Evolutionary conservation across 2,888 invertebrate species (phyloP).

Genomic region (Brassicogethes aeneus): DNA sequence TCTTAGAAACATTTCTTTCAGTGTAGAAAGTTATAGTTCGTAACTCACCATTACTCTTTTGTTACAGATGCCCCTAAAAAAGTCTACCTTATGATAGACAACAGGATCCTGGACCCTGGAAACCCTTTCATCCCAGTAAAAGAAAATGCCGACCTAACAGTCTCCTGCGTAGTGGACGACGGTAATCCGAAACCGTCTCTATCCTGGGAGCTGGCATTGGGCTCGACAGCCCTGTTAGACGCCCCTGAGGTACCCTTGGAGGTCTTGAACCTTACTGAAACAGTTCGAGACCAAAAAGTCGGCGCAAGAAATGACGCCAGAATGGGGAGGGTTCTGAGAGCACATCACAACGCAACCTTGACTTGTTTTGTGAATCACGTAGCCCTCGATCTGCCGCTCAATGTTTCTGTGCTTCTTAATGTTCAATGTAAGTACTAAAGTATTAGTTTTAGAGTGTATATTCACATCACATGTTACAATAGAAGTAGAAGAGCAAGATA

Average conservation of each 20-base stretch:
- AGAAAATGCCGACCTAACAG: constrained; percentile 72
- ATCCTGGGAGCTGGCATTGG: constrained; percentile 57
- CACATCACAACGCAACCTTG: constrained; percentile 80
- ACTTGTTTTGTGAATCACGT: constrained; percentile 71
- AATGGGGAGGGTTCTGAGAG: constrained; percentile 66
- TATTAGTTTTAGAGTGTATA: constrained; percentile 4
- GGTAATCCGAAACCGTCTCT: constrained; percentile 60
- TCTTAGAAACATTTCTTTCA: too few species aligned
- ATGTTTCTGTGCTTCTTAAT: constrained; percentile 52
- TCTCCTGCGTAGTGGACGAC: constrained; percentile 82
- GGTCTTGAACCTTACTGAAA: constrained; percentile 43
- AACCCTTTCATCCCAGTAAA: constrained; percentile 82
- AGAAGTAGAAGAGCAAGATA: neutral
- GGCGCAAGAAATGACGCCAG: constrained; percentile 56
- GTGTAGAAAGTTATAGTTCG: too few species aligned
- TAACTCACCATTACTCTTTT: too few species aligned
- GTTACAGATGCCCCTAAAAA: constrained; percentile 72
- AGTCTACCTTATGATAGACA: constrained; percentile 80
- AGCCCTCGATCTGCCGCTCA: constrained; percentile 47
- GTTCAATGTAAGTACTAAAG: constrained; percentile 54
- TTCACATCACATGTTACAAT: neutral
- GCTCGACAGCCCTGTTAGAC: constrained; percentile 49
- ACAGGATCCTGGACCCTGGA: constrained; percentile 73
- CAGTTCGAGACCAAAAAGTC: constrained; percentile 32
- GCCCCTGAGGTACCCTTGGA: constrained; percentile 48